Evolutionary conservation across 1,140 invertebrate genomes (phyloP).

Genomic region (Ceratoteleas bidentatus): DNA sequence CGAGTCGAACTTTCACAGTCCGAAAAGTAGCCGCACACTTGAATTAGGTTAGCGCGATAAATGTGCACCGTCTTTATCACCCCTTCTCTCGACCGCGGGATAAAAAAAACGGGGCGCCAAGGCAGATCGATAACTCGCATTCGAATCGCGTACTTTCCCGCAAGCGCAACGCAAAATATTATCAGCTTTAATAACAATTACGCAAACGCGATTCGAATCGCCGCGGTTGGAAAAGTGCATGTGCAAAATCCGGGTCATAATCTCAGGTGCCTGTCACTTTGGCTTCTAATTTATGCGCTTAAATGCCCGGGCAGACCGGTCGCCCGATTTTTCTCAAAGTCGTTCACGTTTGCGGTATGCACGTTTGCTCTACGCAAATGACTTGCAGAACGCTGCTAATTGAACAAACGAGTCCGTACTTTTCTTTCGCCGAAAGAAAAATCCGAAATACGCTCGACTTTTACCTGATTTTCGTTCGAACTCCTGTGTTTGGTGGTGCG

Average conservation of each 20-base stretch:
- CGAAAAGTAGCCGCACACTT: too few species aligned
- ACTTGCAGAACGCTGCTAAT: not conserved
- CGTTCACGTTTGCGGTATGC: not conserved
- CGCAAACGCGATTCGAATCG: slow-evolving; percentile 4
- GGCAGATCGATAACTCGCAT: not conserved
- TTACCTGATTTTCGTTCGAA: too few species aligned
- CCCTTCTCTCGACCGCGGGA: too few species aligned
- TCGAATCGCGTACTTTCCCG: not conserved
- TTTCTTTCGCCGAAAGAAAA: too few species aligned
- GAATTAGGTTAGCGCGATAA: too few species aligned
- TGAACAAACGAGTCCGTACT: too few species aligned
- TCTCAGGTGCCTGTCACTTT: slow-evolving; percentile 1
- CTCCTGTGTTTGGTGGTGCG: too few species aligned
- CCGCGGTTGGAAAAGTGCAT: not conserved
- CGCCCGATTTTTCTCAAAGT: not conserved
- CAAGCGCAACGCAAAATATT: slow-evolving; percentile 17
- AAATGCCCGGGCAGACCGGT: not conserved
- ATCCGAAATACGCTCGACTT: too few species aligned
- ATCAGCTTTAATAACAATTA: slow-evolving; percentile 36
- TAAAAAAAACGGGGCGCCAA: not conserved
- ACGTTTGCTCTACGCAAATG: not conserved
- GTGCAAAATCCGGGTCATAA: slow-evolving; percentile 1
- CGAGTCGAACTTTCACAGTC: too few species aligned
- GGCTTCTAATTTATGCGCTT: not conserved
- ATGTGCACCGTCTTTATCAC: too few species aligned